These are phyloP conservation scores for Hipparchia sbordonii DNA, from an alignment of 2,888 invertebrate genomes.

Conservation along the genomic window DNA sequence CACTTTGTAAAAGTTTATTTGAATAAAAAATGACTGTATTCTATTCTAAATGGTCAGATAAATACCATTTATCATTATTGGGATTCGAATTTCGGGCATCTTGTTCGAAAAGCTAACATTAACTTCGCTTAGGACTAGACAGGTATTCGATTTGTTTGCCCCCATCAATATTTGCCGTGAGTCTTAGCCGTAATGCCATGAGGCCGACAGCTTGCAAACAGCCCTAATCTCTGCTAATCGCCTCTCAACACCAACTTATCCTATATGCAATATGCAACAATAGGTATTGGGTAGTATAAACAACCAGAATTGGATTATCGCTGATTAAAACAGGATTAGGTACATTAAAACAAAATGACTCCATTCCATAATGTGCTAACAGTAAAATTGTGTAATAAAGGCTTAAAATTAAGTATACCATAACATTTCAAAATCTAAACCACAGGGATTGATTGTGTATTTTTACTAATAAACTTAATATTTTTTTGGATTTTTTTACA, in stretches of 20 bases:
- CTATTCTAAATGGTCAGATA: too few species aligned
- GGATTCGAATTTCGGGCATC: not conserved
- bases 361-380: not conserved
- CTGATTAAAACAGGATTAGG: not conserved
- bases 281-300: not conserved
- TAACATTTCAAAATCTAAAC: too few species aligned
- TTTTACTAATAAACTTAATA: too few species aligned
- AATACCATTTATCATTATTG: too few species aligned
- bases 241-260: conserved; percentile 18
- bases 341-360: not conserved
- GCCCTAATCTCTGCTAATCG: conserved; percentile 55
- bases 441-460: too few species aligned
- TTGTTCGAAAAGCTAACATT: not conserved
- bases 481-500: too few species aligned
- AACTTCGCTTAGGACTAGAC: not conserved
- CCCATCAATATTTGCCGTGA: conserved; percentile 44
- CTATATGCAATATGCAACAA: conserved; percentile 17
- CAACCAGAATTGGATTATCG: conserved; percentile 1
- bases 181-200: conserved; percentile 50
- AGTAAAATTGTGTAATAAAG: too few species aligned
- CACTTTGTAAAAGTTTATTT: too few species aligned
- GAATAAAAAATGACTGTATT: too few species aligned
- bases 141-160: conserved; percentile 26
- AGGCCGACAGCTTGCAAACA: conserved; percentile 49
- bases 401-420: too few species aligned